phyloP scores from a whole-genome alignment of 2,888 invertebrate species.

The Hirtodrosophila cameraria region DNA sequence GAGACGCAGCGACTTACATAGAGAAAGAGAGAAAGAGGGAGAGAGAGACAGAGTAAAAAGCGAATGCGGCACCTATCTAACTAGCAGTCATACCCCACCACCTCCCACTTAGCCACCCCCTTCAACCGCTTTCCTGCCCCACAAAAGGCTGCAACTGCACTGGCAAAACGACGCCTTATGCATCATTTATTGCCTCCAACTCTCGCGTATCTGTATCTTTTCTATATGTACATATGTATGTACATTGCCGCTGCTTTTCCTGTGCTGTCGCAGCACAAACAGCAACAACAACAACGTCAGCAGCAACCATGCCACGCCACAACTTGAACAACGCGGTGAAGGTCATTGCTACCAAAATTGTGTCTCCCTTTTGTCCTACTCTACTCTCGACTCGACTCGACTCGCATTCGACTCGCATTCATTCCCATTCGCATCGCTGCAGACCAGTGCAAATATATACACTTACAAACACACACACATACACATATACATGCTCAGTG shows the following conservation, averaged over 20 bases:
- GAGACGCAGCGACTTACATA: too few relatives aligned
- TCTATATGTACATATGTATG: conserved; percentile 30
- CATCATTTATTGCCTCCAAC: conserved; percentile 64
- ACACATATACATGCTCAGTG: background rate
- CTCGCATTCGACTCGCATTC: conserved; percentile 33
- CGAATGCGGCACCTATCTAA: conserved; percentile 52
- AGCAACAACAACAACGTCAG: conserved; percentile 23
- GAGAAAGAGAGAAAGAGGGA: background rate
- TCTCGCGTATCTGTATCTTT: conserved; percentile 43
- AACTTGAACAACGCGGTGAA: conserved; percentile 84
- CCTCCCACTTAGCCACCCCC: conserved; percentile 19
- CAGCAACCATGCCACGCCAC: conserved; percentile 54
- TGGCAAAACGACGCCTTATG: conserved; percentile 50
- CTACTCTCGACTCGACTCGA: conserved; percentile 67
- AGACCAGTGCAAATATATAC: conserved; percentile 37
- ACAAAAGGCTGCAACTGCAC: conserved; percentile 16
- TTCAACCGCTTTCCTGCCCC: background rate
- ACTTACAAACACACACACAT: conserved; percentile 11
- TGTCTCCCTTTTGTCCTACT: conserved; percentile 83
- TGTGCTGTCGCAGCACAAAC: conserved; percentile 39
- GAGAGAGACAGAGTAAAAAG: conserved; percentile 26
- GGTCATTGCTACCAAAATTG: conserved; percentile 85
- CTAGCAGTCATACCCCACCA: conserved; percentile 26
- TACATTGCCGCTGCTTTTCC: conserved; percentile 39
- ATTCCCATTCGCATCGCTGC: conserved; percentile 45